Evolutionary conservation across 2,113 vertebrate species (phyloP).

Genomic region (Elephas maximus): DNA sequence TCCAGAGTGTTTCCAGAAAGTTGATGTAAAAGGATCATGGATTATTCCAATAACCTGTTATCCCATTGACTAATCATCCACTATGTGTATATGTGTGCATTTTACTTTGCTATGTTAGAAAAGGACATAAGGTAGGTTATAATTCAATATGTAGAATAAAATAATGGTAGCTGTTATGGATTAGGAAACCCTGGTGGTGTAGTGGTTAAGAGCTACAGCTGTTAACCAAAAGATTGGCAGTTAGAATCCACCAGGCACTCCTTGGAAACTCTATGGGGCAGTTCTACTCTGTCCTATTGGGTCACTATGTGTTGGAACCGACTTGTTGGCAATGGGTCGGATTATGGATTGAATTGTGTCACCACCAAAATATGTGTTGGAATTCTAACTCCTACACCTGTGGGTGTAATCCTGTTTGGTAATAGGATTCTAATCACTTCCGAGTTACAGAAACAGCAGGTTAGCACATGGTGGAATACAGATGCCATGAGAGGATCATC

Average conservation of each 20-base stretch:
- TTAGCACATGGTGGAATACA: not conserved
- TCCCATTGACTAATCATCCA: not conserved
- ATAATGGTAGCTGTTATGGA: not conserved
- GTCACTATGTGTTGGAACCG: no score
- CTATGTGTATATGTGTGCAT: not conserved
- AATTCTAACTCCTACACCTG: no score
- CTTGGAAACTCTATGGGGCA: no score
- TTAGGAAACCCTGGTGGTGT: no score
- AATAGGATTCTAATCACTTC: not conserved
- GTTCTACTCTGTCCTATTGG: no score
- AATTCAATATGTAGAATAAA: not conserved
- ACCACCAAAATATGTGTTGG: no score
- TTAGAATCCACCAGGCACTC: no score
- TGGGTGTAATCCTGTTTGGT: no score
- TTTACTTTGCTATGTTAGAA: not conserved
- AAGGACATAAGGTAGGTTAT: not conserved
- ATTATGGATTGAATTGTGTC: no score
- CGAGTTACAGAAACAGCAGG: not conserved
- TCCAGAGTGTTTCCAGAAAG: not conserved
- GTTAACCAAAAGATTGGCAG: no score
- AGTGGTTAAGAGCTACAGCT: no score
- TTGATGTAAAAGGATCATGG: not conserved
- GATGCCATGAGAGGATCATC: not conserved
- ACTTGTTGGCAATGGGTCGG: no score
- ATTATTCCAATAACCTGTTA: not conserved